Evolutionary conservation across 2,797 vertebrate genomes (phyloP), one percentile per base, ranked within the genome.

Genomic region (Borostomias antarcticus): DNA sequence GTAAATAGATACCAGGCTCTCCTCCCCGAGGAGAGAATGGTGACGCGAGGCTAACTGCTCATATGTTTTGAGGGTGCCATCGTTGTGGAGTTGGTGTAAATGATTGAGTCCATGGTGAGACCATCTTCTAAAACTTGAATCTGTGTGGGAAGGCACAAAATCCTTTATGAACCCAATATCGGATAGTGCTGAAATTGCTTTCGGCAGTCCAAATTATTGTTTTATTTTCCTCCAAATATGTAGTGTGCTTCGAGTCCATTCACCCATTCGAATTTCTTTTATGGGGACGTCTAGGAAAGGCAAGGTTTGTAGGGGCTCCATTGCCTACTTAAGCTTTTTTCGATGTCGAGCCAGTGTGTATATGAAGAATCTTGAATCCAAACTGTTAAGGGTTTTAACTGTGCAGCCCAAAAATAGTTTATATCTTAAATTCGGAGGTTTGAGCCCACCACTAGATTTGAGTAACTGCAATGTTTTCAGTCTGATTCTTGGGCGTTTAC

Each of bases 261-360:
- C 13, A 17, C 21, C 1, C 3, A n/a, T 29, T 37, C 13, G 35
- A 37, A 1, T 2, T 47, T 45, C 5, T 28, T 21, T 23, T 45
- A 56, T 17, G 9, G 51, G 52, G 52, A 13, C 33, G 13, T 63
- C 67, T 10, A 35, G n/a, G n/a, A 63, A 69, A 0, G 51, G 59
- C 6, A 62, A 17, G 11, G 9, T 47, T 13, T 62, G 50, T 21
- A 69, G 3, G 21, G 66, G 19, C 7, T 19, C 3, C 25, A 8
- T n/a, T n/a, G n/a, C n/a, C n/a, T 1, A 19, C 37, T 26, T n/a
- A 29, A n/a, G 17, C 59, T 62, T n/a, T 62, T 29, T 45, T 28
- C 35, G 8, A 60, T 45, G 25, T 60, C n/a, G 4, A 60, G 58
- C 58, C 58, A 60, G 2, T 23, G 5, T 60, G 58, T 60, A 29